phyloP scores from a whole-genome alignment of 2,888 invertebrate species.

The Scaeva pyrastri region DNA sequence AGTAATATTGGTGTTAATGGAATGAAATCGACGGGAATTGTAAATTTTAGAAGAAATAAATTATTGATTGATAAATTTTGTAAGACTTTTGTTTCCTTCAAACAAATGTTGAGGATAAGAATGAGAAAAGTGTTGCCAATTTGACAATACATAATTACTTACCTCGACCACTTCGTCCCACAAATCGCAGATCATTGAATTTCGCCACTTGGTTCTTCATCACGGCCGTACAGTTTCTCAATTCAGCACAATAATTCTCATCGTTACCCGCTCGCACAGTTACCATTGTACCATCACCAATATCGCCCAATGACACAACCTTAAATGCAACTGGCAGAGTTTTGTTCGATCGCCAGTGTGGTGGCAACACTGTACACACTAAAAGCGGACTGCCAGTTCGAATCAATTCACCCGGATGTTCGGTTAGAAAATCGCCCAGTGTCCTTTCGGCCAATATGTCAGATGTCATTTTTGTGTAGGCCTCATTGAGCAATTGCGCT shows the following conservation, averaged over 20 bases:
- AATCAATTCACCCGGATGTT: conserved; percentile 96
- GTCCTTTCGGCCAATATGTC: conserved; percentile 95
- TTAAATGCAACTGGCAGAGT: conserved; percentile 98
- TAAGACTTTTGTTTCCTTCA: no score
- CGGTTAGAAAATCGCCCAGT: conserved; percentile 93
- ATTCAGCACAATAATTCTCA: conserved; percentile 98
- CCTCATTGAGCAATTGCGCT: conserved; percentile 89
- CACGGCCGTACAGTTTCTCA: conserved; percentile 96
- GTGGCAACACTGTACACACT: conserved; percentile 96
- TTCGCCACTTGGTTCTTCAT: conserved; percentile 99
- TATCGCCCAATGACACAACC: conserved; percentile 96
- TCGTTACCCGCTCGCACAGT: conserved; percentile 98
- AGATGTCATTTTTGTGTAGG: conserved; percentile 94
- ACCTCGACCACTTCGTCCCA: conserved; percentile 99
- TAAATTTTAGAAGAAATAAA: not conserved
- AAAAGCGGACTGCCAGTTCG: conserved; percentile 97
- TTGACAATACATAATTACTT: conserved; percentile 83
- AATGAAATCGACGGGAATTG: not conserved
- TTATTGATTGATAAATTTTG: not conserved
- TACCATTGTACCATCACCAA: conserved; percentile 98
- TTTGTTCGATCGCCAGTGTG: conserved; percentile 99
- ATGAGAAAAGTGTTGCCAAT: not conserved
- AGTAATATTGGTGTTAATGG: not conserved
- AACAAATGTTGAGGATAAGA: no score
- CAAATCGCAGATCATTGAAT: conserved; percentile 99